phyloP scores from a whole-genome alignment of 2,113 vertebrate species.

The Origma solitaria region DNA sequence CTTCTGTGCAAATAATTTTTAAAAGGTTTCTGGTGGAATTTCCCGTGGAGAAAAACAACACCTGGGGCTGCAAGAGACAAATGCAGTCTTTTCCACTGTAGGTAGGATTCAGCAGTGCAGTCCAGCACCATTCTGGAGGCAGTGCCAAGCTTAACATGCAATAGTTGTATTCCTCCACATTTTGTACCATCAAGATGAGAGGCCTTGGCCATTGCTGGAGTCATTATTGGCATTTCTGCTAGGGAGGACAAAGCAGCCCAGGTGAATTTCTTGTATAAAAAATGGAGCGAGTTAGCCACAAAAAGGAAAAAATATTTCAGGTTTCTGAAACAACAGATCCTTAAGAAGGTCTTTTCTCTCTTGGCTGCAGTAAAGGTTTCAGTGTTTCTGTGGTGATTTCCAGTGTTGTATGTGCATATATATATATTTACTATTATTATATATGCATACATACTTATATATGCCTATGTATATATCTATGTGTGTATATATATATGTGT shows the following conservation, averaged over 20 bases:
- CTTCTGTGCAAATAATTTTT: not conserved
- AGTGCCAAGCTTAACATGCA: not conserved
- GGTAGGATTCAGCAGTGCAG: not conserved
- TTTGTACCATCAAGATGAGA: not conserved
- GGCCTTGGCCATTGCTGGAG: not conserved
- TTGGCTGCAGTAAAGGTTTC: not conserved
- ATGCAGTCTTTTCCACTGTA: not conserved
- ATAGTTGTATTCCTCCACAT: not conserved
- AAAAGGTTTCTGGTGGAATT: not conserved
- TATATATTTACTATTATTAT: not conserved
- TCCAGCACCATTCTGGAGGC: not conserved
- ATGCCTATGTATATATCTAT: not conserved
- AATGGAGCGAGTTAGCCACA: not conserved
- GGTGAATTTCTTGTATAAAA: not conserved
- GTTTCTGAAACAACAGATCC: not conserved
- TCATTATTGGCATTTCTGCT: not conserved
- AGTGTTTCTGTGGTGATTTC: not conserved
- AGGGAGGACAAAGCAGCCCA: not conserved
- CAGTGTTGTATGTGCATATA: not conserved
- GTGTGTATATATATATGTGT: not conserved
- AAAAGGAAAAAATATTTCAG: not conserved
- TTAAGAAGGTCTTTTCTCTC: not conserved
- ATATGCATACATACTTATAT: not conserved
- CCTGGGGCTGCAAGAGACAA: not conserved
- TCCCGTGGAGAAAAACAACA: not conserved